Evolutionary conservation across 2,797 vertebrate species (phyloP).

Genomic region (Mormyrus hasselquistii): DNA sequence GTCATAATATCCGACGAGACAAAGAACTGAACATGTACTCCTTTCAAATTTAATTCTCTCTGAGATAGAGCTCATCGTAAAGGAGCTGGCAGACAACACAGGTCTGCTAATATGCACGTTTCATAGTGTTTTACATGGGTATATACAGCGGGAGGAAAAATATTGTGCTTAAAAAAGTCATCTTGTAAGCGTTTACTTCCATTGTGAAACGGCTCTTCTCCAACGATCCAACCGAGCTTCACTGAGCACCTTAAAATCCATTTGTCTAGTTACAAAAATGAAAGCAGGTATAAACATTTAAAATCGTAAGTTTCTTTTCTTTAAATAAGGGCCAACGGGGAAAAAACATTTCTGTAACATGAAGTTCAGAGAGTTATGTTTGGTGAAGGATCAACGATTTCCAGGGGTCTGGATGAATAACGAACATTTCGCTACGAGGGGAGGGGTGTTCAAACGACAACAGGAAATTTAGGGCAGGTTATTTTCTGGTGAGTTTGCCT

Average conservation of each 20-base stretch:
- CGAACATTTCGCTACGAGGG: neutral
- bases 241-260: conserved; percentile 10
- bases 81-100: conserved; percentile 16
- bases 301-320: neutral
- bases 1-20: conserved; percentile 42
- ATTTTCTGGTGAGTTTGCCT: neutral
- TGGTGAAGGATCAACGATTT: neutral
- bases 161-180: conserved; percentile 32
- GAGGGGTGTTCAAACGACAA: neutral
- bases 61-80: conserved; percentile 26
- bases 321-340: neutral
- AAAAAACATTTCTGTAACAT: neutral
- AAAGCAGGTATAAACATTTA: neutral
- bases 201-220: conserved; percentile 4
- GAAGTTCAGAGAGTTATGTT: neutral
- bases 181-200: conserved; percentile 18
- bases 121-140: conserved; percentile 39
- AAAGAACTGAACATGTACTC: conserved; percentile 30
- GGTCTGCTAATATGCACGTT: conserved; percentile 25
- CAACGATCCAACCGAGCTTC: conserved; percentile 1
- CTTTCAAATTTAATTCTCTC: conserved; percentile 29
- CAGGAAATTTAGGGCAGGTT: neutral
- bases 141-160: conserved; percentile 22
- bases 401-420: neutral
- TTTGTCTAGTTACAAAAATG: conserved; percentile 8